Evolutionary conservation across 2,113 vertebrate genomes (phyloP).

Genomic region (Thymallus thymallus): DNA sequence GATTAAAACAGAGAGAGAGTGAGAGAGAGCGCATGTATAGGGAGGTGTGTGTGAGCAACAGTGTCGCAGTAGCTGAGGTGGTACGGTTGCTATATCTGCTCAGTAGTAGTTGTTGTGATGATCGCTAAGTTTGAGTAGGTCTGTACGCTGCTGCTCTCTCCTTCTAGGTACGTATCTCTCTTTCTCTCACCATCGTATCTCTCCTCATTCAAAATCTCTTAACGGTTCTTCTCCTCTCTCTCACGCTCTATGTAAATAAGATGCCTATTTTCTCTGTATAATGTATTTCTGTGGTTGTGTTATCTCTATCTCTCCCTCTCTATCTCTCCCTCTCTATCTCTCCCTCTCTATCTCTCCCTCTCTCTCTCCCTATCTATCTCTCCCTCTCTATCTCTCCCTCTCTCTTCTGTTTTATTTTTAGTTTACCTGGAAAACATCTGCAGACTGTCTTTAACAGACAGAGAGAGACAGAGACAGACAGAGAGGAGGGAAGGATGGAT

Average conservation of each 20-base stretch:
- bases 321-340: too few species aligned
- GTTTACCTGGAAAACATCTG: slow-evolving; percentile 41
- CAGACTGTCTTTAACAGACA: slow-evolving; percentile 23
- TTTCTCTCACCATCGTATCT: slow-evolving; percentile 10
- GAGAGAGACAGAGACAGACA: slow-evolving; percentile 28
- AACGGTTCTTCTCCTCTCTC: too few species aligned
- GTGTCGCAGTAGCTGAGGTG: slow-evolving; percentile 71
- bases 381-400: not conserved
- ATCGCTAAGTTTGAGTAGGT: slow-evolving; percentile 4
- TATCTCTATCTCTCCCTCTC: too few species aligned
- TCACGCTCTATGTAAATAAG: not conserved
- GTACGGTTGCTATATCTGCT: slow-evolving; percentile 51
- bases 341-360: too few species aligned
- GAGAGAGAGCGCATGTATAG: slow-evolving; percentile 21
- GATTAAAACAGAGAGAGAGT: slow-evolving; percentile 21
- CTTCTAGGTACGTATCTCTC: slow-evolving; percentile 57
- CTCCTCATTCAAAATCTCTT: not conserved
- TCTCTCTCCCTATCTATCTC: too few species aligned
- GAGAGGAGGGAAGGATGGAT: slow-evolving; percentile 5
- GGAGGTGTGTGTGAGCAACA: slow-evolving; percentile 51
- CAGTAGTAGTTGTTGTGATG: not conserved
- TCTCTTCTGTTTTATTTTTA: slow-evolving; percentile 36
- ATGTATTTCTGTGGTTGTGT: not conserved
- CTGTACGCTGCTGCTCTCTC: slow-evolving; percentile 37
- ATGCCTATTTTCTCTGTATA: not conserved